A percentile compares a stretch with the other conserved stretches of the same genome.
Evolutionary conservation across 2,797 vertebrate genomes (phyloP).

Genomic region (Podarcis siculus): DNA sequence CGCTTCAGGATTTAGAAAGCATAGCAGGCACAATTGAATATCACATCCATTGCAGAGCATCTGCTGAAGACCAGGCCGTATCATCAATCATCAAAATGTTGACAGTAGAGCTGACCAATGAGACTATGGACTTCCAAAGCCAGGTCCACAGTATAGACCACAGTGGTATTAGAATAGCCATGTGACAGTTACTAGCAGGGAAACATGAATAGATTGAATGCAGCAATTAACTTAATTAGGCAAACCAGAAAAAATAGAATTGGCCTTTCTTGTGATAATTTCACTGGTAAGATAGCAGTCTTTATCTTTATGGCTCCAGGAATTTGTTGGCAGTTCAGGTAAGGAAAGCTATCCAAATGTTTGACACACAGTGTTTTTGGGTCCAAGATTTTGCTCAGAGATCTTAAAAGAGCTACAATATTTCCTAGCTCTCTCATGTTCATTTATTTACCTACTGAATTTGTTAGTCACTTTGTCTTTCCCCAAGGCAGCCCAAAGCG

Average conservation of each 20-base stretch:
- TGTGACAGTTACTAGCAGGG: not conserved
- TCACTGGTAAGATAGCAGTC: slow-evolving; percentile 1
- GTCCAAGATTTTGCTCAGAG: not conserved
- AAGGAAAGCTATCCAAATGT: not conserved
- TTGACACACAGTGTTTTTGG: not conserved
- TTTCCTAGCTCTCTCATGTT: too few relatives aligned
- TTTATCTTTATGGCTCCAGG: not conserved
- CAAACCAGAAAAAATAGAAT: not conserved
- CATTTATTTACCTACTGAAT: too few relatives aligned
- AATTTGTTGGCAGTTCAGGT: not conserved
- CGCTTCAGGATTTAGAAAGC: not conserved
- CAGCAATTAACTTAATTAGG: not conserved
- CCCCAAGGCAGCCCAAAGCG: too few relatives aligned
- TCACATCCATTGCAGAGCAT: not conserved
- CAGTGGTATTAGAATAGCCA: not conserved
- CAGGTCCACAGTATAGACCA: not conserved
- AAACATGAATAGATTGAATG: not conserved
- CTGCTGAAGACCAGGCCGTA: not conserved
- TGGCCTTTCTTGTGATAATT: not conserved
- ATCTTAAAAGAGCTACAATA: not conserved
- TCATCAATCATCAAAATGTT: not conserved
- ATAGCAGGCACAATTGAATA: not conserved
- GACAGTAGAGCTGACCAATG: not conserved
- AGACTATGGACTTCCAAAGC: not conserved
- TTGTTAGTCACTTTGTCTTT: too few relatives aligned